Percentiles rank a stretch among this genome's conserved stretches.
These are phyloP conservation scores for Ellobium chinense DNA, from an alignment of 2,888 invertebrate species.

Conservation along the genomic window DNA sequence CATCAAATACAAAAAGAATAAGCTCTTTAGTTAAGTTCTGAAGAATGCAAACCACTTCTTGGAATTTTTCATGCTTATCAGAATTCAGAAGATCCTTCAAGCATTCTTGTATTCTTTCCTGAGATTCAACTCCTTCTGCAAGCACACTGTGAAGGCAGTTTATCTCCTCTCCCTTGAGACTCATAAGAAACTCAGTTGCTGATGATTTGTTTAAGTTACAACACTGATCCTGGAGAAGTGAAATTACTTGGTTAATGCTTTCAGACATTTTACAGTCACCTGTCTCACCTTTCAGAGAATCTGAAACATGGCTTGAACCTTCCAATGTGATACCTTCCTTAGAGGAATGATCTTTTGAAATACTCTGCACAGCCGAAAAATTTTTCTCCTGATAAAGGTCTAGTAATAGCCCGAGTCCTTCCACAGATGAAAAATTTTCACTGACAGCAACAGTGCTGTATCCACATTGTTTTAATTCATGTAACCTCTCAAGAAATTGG, in stretches of 20 bases:
- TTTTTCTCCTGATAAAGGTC: background rate
- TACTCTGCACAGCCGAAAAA: no score
- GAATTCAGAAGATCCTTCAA: constrained; percentile 3
- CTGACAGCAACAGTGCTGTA: background rate
- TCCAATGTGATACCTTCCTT: no score
- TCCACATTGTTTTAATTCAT: background rate
- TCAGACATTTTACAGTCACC: background rate
- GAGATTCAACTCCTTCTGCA: background rate
- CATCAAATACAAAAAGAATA: constrained; percentile 4
- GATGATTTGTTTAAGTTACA: background rate
- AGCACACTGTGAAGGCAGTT: background rate
- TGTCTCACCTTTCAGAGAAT: background rate
- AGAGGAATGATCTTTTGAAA: no score
- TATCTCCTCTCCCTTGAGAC: background rate
- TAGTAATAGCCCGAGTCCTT: background rate
- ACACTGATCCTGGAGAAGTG: background rate
- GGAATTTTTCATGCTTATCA: background rate
- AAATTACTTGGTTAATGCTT: background rate
- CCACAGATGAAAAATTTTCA: constrained; percentile 5
- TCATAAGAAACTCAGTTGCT: background rate
- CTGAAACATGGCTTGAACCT: background rate
- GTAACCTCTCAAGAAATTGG: constrained; percentile 8
- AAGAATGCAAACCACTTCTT: background rate
- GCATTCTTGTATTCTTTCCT: background rate
- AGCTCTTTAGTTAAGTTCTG: background rate